A percentile compares a stretch with the other conserved stretches of the same genome.
Conservation (phyloP, 1,140 invertebrate genomes). For the Penaeus indicus region DNA sequence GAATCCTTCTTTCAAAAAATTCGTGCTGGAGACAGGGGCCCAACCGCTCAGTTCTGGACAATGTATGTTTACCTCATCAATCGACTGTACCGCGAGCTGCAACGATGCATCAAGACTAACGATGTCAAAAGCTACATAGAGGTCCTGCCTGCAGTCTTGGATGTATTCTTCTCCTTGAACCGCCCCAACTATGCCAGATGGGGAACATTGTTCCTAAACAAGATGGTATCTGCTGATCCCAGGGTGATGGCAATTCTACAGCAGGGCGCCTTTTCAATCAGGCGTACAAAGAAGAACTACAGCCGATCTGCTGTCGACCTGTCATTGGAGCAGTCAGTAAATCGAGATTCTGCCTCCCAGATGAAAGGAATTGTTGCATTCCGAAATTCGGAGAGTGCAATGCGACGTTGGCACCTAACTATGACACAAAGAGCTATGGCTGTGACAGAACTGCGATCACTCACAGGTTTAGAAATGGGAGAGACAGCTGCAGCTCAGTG, state of each 20-base stretch:
- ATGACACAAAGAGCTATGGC: constrained; percentile 17
- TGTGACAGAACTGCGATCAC: constrained; percentile 4
- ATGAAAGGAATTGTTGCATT: constrained; percentile 38
- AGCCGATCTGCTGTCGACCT: not conserved
- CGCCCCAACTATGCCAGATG: constrained; percentile 23
- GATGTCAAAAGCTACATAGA: not conserved
- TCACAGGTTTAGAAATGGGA: not conserved
- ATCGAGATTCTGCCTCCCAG: constrained; percentile 2
- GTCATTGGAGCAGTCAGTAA: constrained; percentile 24
- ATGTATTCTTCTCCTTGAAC: constrained; percentile 28
- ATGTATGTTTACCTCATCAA: constrained; percentile 3
- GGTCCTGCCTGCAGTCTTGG: not conserved
- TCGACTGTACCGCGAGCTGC: not conserved
- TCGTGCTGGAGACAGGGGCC: not conserved
- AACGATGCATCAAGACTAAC: constrained; percentile 16
- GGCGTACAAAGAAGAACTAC: constrained; percentile 7
- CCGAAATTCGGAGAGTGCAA: constrained; percentile 6
- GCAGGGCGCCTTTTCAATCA: constrained; percentile 13
- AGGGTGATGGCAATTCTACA: not conserved
- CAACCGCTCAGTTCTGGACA: constrained; percentile 15
- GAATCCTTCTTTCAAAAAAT: constrained; percentile 17
- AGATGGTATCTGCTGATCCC: constrained; percentile 4
- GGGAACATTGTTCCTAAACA: constrained; percentile 4
- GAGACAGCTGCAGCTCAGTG: not conserved
- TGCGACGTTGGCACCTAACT: not conserved